A percentile compares a stretch with the other conserved stretches of the same genome.
Conservation (phyloP, 2,113 vertebrate genomes). For the Prolemur simus region DNA sequence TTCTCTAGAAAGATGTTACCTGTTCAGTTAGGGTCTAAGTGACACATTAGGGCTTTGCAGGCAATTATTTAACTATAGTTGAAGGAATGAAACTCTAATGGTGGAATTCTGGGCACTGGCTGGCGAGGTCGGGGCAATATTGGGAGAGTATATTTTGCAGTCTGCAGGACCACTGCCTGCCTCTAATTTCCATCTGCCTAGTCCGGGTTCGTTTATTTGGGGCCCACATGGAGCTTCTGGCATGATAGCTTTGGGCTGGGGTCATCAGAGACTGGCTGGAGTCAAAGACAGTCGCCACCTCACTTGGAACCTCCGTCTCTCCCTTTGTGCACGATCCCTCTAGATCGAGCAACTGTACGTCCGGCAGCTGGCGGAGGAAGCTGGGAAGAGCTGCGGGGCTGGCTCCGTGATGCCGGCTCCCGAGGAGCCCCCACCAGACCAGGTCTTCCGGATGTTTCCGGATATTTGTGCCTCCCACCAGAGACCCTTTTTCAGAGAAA, state of each 20-base stretch:
- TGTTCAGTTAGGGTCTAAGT: background rate
- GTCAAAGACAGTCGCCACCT: no score
- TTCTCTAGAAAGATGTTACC: background rate
- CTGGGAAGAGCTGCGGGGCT: constrained; percentile 74
- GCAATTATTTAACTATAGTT: background rate
- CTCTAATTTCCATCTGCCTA: background rate
- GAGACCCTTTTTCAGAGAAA: constrained; percentile 93
- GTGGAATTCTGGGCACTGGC: background rate
- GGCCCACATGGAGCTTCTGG: background rate
- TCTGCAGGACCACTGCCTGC: background rate
- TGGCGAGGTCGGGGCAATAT: accelerated
- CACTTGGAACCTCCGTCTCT: accelerated
- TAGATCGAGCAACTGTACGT: constrained; percentile 85
- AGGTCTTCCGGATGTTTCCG: constrained; percentile 83
- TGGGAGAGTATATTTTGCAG: background rate
- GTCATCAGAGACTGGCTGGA: background rate
- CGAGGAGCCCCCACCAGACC: constrained; percentile 80
- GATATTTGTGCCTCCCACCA: constrained; percentile 86
- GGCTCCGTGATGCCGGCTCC: constrained; percentile 65
- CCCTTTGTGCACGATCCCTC: background rate
- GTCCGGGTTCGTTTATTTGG: background rate
- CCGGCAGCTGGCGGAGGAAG: constrained; percentile 83
- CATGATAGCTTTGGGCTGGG: accelerated
- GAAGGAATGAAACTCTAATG: background rate
- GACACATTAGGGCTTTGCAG: background rate